Evolutionary conservation across 1,140 invertebrate species (phyloP), one percentile per base, ranked within the genome.

Genomic region (Ridgeia piscesae): DNA sequence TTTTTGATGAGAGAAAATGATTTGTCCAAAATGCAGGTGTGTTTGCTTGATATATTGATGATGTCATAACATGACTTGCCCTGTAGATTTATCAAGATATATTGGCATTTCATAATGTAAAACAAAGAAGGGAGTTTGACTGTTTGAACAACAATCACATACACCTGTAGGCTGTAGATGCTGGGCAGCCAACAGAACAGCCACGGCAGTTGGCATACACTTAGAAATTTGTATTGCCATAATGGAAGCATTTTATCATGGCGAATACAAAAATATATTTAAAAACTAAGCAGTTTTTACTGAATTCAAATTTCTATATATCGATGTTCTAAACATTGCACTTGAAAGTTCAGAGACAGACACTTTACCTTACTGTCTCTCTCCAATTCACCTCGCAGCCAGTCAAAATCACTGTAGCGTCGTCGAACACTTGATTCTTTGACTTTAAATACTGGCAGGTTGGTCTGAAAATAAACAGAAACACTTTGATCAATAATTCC

Each of bases 391-490:
- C 98, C 99, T 96, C 99, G 97, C 90, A 99, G 96, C 99, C 99
- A 99, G 97, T 99, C 99, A 97, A 99, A 99, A 96, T 99, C 99
- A 96, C 99, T 99, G 96, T 99, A 99, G 96, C 99, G 97, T 95
- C 99, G 97, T 94, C 99, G 97, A 0, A 99, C 99, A 96, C 97
- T 99, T 0, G 99, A 99, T 96, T 99, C 99, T 97, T 99, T 99
- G 17, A 99, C 98, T 97, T 99, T 99, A 96, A 99, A 99, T 93
- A 99, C 99, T 91, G 99, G 99, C 94, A 99, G 97, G 96, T 99
- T 99, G 94, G 99, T 99, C 99, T 99, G 97, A 93, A 98, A 97
- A 94, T 95, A 95, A 95, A 95, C 94, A 93, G 93, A 93, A 94
- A 94, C 31, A 91, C 2, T 91, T 42, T 6, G 4, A 31, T 91